Conservation (phyloP, 2,797 vertebrate genomes). For the Epinephelus coioides region DNA sequence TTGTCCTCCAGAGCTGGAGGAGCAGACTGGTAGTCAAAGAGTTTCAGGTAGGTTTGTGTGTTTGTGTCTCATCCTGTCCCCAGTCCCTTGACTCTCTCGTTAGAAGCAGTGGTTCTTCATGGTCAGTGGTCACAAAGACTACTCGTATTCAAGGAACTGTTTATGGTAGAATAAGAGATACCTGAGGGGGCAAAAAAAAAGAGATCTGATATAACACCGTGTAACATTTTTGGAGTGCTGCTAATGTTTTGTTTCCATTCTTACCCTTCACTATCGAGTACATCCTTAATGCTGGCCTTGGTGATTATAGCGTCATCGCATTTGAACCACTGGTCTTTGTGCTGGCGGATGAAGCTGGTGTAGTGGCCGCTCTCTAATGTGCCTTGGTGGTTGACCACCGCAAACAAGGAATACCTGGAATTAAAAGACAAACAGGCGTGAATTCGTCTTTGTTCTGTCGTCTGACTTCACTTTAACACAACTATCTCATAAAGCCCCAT, state of each 20-base stretch:
- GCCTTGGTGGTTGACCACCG: constrained; percentile 99
- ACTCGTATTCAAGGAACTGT: constrained; percentile 98
- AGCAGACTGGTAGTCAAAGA: constrained; percentile 79
- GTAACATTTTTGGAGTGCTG: background rate
- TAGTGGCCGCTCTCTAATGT: constrained; percentile 99
- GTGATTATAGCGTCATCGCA: constrained; percentile 99
- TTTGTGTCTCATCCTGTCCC: constrained; percentile 81
- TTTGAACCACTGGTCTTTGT: constrained; percentile 99
- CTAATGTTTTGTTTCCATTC: constrained; percentile 40
- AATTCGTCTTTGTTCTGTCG: background rate
- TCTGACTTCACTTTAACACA: background rate
- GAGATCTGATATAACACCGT: constrained; percentile 2
- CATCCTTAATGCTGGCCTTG: constrained; percentile 99
- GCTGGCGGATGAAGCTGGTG: constrained; percentile 99
- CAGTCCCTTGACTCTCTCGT: constrained; percentile 67
- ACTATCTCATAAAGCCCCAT: background rate
- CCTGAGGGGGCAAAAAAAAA: constrained; percentile 71
- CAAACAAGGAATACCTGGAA: constrained; percentile 98
- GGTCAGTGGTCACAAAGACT: constrained; percentile 80
- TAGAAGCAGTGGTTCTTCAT: constrained; percentile 71
- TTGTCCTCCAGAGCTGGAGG: constrained; percentile 62
- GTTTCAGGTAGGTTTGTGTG: constrained; percentile 92
- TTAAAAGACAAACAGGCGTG: background rate
- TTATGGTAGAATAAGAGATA: constrained; percentile 99
- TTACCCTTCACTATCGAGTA: constrained; percentile 98